phyloP scores from a whole-genome alignment of 2,888 invertebrate genomes.

The Pecten maximus region DNA sequence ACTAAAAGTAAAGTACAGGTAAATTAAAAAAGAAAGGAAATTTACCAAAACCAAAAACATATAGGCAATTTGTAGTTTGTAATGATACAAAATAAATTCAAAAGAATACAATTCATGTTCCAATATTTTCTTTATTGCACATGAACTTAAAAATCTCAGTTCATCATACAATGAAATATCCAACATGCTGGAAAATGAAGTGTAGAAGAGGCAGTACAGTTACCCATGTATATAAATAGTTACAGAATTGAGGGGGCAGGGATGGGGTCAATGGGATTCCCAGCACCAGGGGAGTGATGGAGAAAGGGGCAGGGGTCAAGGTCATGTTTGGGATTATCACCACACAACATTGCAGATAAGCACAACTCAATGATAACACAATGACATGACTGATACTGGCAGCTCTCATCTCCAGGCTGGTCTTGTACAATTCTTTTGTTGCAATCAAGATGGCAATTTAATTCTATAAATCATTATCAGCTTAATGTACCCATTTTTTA shows the following conservation, averaged over 20 bases:
- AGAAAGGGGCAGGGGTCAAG: not conserved
- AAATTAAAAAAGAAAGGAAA: not conserved
- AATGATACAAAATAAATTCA: not conserved
- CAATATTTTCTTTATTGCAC: not conserved
- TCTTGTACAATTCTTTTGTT: not conserved
- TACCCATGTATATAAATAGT: not conserved
- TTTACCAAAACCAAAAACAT: not conserved
- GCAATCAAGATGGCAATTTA: not conserved
- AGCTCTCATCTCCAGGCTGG: not conserved
- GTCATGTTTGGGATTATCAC: not conserved
- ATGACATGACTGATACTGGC: not conserved
- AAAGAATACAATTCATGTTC: not conserved
- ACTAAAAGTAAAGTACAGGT: not conserved
- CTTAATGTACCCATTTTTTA: not conserved
- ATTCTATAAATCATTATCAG: not conserved
- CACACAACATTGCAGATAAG: constrained; percentile 18
- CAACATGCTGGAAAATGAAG: not conserved
- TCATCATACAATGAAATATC: not conserved
- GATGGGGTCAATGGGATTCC: not conserved
- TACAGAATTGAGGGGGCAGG: not conserved
- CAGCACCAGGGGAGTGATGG: not conserved
- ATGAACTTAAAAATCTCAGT: not conserved
- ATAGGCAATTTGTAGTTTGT: not conserved
- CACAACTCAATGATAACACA: constrained; percentile 17
- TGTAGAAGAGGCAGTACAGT: not conserved